These are phyloP conservation scores for Antennarius maculatus DNA, from an alignment of 2,797 vertebrate species.

Conservation along the genomic window DNA sequence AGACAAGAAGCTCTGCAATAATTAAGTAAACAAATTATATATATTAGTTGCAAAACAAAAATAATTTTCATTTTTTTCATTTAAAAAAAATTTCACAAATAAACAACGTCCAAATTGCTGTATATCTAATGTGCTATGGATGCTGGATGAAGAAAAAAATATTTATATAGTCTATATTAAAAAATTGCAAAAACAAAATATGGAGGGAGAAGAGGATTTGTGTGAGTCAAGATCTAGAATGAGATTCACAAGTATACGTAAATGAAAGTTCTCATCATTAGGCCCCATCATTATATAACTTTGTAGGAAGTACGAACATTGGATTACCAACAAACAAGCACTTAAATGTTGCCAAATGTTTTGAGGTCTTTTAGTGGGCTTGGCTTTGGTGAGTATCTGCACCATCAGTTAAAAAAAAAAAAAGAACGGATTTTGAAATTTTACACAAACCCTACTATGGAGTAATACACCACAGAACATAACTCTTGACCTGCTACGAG, in stretches of 20 bases:
- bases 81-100: too few relatives aligned
- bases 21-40: background rate
- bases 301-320: conserved; percentile 1
- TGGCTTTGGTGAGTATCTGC: conserved; percentile 37
- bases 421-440: conserved; percentile 50
- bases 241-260: background rate
- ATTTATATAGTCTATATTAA: background rate
- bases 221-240: background rate
- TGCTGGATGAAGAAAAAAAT: background rate
- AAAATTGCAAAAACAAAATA: background rate
- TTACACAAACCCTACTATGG: conserved; percentile 32
- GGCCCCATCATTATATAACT: background rate
- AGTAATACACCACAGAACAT: conserved; percentile 22
- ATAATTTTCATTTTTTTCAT: background rate
- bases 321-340: background rate
- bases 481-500: conserved; percentile 29
- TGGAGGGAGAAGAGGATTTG: background rate
- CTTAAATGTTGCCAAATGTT: background rate
- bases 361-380: background rate
- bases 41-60: background rate
- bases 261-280: background rate
- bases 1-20: conserved; percentile 5
- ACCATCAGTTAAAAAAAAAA: conserved; percentile 36
- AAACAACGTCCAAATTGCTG: background rate
- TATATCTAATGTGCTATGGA: background rate